Percentiles rank a stretch among this genome's conserved stretches.
phyloP scores from a whole-genome alignment of 2,888 invertebrate genomes.

The Spialia ferax region DNA sequence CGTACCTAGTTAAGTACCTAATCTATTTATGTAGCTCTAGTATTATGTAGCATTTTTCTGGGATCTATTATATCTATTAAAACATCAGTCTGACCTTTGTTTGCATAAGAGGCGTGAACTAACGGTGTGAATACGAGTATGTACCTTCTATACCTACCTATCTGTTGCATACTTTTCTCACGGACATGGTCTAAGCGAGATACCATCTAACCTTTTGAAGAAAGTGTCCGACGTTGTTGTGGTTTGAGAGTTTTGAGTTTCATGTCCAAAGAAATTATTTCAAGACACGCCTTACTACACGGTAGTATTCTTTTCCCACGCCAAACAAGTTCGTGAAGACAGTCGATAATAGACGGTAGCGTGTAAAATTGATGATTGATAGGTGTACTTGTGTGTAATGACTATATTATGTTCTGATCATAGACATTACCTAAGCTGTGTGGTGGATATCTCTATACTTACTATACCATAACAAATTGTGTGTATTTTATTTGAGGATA shows the following conservation, averaged over 20 bases:
- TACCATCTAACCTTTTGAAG: conserved; percentile 61
- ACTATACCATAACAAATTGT: background rate
- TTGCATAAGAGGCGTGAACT: conserved; percentile 74
- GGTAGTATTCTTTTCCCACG: conserved; percentile 30
- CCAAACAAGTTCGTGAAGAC: conserved; percentile 26
- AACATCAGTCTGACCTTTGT: conserved; percentile 50
- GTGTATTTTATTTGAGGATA: too few species aligned
- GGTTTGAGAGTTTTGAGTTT: conserved; percentile 50
- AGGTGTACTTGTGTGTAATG: conserved; percentile 17
- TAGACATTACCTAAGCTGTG: background rate
- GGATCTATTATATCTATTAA: too few species aligned
- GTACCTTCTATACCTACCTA: conserved; percentile 57
- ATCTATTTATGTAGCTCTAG: too few species aligned
- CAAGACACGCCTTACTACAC: conserved; percentile 11
- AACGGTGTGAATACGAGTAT: conserved; percentile 69
- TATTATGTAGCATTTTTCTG: too few species aligned
- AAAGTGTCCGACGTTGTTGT: conserved; percentile 65
- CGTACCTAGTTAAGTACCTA: too few species aligned
- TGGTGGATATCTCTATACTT: background rate
- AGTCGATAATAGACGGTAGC: conserved; percentile 35
- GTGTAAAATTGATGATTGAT: conserved; percentile 35
- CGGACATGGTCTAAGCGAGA: conserved; percentile 58
- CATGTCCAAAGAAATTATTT: conserved; percentile 39
- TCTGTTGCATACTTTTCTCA: conserved; percentile 70
- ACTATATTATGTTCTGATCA: conserved; percentile 9